phyloP scores from a whole-genome alignment of 2,888 invertebrate species.

The Neuroscelio doddi region DNA sequence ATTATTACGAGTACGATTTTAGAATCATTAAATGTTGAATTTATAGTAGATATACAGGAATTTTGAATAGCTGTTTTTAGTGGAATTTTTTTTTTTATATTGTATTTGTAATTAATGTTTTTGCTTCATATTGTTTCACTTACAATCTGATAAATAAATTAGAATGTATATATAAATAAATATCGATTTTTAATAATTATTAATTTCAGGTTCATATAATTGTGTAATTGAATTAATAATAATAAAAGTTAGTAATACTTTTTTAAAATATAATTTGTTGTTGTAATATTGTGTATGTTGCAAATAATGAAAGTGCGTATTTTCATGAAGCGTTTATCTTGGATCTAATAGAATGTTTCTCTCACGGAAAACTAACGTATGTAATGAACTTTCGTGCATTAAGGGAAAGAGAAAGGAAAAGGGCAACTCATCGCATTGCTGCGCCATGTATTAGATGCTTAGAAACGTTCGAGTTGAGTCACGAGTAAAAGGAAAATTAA shows the following conservation, averaged over 20 bases:
- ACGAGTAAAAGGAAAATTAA: too few species aligned
- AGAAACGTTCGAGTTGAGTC: constrained; percentile 3
- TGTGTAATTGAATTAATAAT: not conserved
- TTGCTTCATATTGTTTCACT: too few species aligned
- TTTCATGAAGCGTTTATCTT: not conserved
- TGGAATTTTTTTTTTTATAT: too few species aligned
- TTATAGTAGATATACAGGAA: too few species aligned
- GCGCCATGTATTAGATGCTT: constrained; percentile 1
- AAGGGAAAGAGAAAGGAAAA: constrained; percentile 42
- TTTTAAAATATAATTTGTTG: constrained; percentile 2
- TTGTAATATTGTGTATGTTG: not conserved
- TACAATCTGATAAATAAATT: too few species aligned
- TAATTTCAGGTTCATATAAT: not conserved
- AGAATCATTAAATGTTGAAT: too few species aligned
- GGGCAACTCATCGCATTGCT: constrained; percentile 26
- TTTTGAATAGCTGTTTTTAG: too few species aligned
- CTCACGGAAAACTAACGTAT: constrained; percentile 26
- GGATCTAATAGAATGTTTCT: constrained; percentile 24
- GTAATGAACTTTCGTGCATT: constrained; percentile 23
- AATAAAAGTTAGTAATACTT: not conserved
- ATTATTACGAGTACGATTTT: too few species aligned
- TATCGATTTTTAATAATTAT: too few species aligned
- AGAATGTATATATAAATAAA: too few species aligned
- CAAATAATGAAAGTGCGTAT: constrained; percentile 3
- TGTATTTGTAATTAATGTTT: too few species aligned